phyloP scores from a whole-genome alignment of 2,888 invertebrate species.

The Halocaridina rubra region DNA sequence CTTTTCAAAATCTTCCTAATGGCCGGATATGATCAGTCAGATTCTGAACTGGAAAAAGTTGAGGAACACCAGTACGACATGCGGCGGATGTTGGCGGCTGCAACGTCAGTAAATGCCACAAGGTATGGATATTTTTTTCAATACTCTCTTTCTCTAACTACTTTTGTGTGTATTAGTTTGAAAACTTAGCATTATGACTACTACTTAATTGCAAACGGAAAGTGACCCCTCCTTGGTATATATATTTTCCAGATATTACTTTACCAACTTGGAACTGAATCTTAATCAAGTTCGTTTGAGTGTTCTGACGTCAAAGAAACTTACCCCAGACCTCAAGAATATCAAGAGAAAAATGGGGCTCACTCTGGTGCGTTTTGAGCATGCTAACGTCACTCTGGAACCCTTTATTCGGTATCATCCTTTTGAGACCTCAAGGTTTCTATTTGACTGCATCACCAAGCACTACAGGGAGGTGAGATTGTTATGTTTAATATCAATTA shows the following conservation, averaged over 20 bases:
- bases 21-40: slow-evolving; percentile 69
- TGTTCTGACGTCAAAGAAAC: slow-evolving; percentile 87
- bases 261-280: slow-evolving; percentile 82
- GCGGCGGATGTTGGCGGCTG: slow-evolving; percentile 82
- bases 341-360: slow-evolving; percentile 89
- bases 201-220: neutral
- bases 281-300: slow-evolving; percentile 87
- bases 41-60: slow-evolving; percentile 72
- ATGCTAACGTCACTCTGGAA: slow-evolving; percentile 92
- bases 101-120: slow-evolving; percentile 81
- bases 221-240: neutral
- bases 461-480: slow-evolving; percentile 79
- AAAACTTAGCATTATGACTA: neutral
- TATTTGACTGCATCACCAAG: slow-evolving; percentile 82
- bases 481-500: neutral
- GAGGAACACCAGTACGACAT: slow-evolving; percentile 86
- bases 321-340: slow-evolving; percentile 79
- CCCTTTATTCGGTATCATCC: slow-evolving; percentile 88
- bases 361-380: slow-evolving; percentile 90
- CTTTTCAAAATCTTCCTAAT: slow-evolving; percentile 77
- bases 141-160: no score
- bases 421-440: slow-evolving; percentile 89
- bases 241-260: slow-evolving; percentile 74
- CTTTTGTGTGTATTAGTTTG: no score
- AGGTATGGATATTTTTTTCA: no score